Evolutionary conservation across 2,888 invertebrate species (phyloP).

Genomic region (Conistra vaccinii): DNA sequence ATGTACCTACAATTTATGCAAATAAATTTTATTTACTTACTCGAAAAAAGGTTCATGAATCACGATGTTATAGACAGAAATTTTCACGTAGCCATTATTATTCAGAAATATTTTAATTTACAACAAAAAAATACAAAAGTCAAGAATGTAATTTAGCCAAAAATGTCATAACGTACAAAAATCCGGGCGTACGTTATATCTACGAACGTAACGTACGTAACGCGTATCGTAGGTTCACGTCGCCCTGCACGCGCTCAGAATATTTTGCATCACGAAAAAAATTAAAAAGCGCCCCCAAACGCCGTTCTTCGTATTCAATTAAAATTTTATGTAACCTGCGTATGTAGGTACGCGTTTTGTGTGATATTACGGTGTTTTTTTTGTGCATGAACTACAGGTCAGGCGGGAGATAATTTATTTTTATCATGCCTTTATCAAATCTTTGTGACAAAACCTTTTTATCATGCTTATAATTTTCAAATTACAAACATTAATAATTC

Average conservation of each 20-base stretch:
- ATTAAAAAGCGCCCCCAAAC: conserved; percentile 49
- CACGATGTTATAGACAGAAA: conserved; percentile 2
- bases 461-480: too few species aligned
- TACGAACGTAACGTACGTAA: conserved; percentile 30
- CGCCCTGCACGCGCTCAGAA: conserved; percentile 51
- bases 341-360: conserved; percentile 14
- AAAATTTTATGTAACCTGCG: conserved; percentile 45
- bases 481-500: too few species aligned
- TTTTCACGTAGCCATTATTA: neutral
- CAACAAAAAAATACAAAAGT: conserved; percentile 28
- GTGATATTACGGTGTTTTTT: neutral
- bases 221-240: conserved; percentile 28
- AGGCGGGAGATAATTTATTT: neutral
- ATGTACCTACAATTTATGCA: neutral
- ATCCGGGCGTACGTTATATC: conserved; percentile 24
- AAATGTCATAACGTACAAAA: conserved; percentile 61
- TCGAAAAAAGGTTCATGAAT: conserved; percentile 5
- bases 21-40: neutral
- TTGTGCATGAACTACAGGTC: neutral
- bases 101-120: conserved; percentile 42
- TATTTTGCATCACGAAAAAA: conserved; percentile 62
- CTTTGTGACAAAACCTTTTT: too few species aligned
- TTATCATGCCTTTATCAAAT: too few species aligned
- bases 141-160: conserved; percentile 60
- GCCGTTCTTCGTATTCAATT: conserved; percentile 58